Evolutionary conservation across 2,888 invertebrate species (phyloP), one percentile per base, ranked within the genome.

Genomic region (Eupithecia pulchellata): DNA sequence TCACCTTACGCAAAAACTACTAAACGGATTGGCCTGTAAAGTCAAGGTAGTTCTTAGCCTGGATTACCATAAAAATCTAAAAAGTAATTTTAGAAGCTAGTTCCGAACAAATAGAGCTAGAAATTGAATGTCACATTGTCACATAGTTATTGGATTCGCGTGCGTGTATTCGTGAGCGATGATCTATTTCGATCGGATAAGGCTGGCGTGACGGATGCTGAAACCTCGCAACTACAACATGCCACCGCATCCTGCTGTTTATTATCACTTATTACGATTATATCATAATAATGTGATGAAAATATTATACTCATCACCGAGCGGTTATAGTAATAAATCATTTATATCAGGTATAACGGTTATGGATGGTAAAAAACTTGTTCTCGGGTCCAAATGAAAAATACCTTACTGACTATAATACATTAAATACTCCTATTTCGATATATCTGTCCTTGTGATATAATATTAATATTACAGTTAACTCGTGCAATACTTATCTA

Each of bases 131-230:
- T n/a, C 32, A n/a, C 58, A 30, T 29, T 29, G 58, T 60, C 30
- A 8, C 17, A 20, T 30, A 20, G 58, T 60, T 66, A 66, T 88
- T 85, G 86, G 89, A 91, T 91, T 89, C 84, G 91, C 91, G 91
- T 91, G 92, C 76, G 77, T 77, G 77, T 79, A 85, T 91, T 91
- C 93, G 92, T 93, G 92, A 89, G 90, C 86, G 89, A 89, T 92
- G 91, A 93, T 93, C 93, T 91, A 78, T 86, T 93, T 93, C 90
- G 89, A 88, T 89, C 83, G 89, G 90, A 85, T 90, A 89, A 89
- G 86, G 84, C 86, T 88, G 79, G 88, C 92, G 92, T 92, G 91
- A 85, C 90, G 89, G 92, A 92, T 91, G 91, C 91, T 91, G 93
- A 93, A 93, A 91, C 93, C 93, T 88, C 83, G 88, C 89, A 93